phyloP scores from a whole-genome alignment of 2,797 vertebrate species.

The Sitta carolinensis region DNA sequence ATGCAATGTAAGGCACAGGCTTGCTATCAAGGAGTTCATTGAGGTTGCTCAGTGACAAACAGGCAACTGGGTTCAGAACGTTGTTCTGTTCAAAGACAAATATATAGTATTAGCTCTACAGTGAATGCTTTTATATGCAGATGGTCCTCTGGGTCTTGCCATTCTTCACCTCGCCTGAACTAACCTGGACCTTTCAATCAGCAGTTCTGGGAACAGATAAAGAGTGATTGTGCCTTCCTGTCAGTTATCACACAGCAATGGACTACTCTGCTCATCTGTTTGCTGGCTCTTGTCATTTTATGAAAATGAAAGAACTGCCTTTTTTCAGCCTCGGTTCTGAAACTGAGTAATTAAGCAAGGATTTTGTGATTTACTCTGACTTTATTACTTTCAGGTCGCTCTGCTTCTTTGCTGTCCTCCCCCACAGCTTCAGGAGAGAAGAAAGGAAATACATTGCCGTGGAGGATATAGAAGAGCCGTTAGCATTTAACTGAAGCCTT shows the following conservation, averaged over 20 bases:
- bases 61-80: background rate
- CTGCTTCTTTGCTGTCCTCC: background rate
- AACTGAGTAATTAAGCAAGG: background rate
- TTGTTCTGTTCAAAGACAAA: conserved; percentile 11
- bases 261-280: background rate
- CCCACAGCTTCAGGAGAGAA: background rate
- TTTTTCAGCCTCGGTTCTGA: background rate
- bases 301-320: conserved; percentile 17
- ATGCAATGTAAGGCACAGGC: background rate
- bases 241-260: background rate
- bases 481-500: background rate
- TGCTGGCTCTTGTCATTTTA: conserved; percentile 10
- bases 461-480: background rate
- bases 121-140: background rate
- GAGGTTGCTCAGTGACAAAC: background rate
- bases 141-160: background rate
- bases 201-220: background rate
- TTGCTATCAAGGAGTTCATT: background rate
- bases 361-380: conserved; percentile 8
- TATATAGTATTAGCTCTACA: background rate
- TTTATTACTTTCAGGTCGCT: background rate
- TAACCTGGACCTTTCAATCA: background rate
- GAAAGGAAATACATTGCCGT: background rate
- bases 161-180: conserved; percentile 14
- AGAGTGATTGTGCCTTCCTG: background rate